Base-by-base conservation (phyloP, 2,113 vertebrate species). In the Callospermophilus lateralis region DNA sequence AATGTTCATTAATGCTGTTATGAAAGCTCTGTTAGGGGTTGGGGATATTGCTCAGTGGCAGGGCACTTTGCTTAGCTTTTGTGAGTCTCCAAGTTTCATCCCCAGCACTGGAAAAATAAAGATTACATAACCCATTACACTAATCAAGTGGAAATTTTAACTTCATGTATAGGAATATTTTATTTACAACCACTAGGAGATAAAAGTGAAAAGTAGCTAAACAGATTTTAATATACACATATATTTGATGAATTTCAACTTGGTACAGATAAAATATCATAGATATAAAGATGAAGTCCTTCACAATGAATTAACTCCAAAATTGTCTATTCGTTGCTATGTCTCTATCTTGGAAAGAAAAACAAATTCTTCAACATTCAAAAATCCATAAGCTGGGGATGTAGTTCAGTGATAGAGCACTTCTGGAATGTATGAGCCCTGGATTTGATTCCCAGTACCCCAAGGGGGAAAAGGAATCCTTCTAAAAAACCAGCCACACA, bases 141-240 rank as follows among this genome's bases (percentile, higher is more conserved):
- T 58, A 89, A 51, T 79, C 30, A 74, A 85, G 30, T 80, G 37
- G 22, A 84, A 91, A 91, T 70, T 92, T 84, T 78, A 76, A 65
- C 78, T 92, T 92, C n/a, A 84, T 53, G 45, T 74, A 42, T 6
- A 87, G 26, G 61, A 48, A 72, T 84, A 72, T 65, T 78, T 61
- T 89, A 65, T 89, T 83, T 90, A 96, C 15, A 90, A 87, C 45
- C 45, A 85, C 37, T 86, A 68, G 20, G 30, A 94, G n/a, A 84
- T 63, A 93, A 96, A 51, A 37, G 55, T 72, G 4, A 39, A 34
- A 92, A 94, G 13, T n/a, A 81, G 32, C 68, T 91, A 77, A 53
- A 45, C 16, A 8, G 65, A 55, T 78, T 83, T 76, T 95, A 72
- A 72, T 72, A 8, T 58, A 73, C 26, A 90, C 42, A 95, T 74